These are phyloP conservation scores for Borostomias antarcticus DNA, from an alignment of 2,797 vertebrate species.

Conservation along the genomic window DNA sequence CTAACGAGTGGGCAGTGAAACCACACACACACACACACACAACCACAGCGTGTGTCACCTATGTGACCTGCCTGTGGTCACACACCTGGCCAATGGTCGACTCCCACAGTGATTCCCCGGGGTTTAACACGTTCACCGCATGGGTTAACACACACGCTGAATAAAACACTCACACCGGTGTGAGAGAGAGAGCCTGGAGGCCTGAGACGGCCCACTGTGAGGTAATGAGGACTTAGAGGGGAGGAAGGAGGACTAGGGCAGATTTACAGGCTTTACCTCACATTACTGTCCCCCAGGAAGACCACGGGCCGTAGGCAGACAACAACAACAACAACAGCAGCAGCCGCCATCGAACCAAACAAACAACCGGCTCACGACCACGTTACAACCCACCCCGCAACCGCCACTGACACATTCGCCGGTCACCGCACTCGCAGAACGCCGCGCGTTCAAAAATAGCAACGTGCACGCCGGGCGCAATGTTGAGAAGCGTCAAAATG, in stretches of 20 bases:
- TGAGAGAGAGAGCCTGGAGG: constrained; percentile 55
- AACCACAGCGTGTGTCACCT: constrained; percentile 48
- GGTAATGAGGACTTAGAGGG: constrained; percentile 77
- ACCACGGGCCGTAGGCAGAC: constrained; percentile 61
- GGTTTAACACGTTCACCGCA: constrained; percentile 52
- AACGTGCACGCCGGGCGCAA: too few relatives aligned
- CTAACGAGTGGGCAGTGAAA: neutral
- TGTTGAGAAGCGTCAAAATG: too few relatives aligned
- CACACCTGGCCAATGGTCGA: constrained; percentile 61
- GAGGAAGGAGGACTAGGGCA: constrained; percentile 68
- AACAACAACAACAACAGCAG: constrained; percentile 50
- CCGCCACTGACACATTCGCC: constrained; percentile 14
- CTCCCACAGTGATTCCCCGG: constrained; percentile 53
- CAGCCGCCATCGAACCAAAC: neutral
- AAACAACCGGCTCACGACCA: constrained; percentile 38
- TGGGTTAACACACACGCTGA: constrained; percentile 59
- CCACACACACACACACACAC: constrained; percentile 20
- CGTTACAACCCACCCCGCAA: constrained; percentile 24
- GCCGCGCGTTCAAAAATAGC: constrained; percentile 51
- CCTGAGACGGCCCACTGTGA: constrained; percentile 70
- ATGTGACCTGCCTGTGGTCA: constrained; percentile 53
- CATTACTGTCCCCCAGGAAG: constrained; percentile 70
- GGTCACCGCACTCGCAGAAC: neutral
- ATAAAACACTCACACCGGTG: constrained; percentile 32
- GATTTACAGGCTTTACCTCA: constrained; percentile 73